Percentiles rank a stretch among this genome's conserved stretches.
Conservation (phyloP, 2,888 invertebrate genomes). For the Alitta virens region DNA sequence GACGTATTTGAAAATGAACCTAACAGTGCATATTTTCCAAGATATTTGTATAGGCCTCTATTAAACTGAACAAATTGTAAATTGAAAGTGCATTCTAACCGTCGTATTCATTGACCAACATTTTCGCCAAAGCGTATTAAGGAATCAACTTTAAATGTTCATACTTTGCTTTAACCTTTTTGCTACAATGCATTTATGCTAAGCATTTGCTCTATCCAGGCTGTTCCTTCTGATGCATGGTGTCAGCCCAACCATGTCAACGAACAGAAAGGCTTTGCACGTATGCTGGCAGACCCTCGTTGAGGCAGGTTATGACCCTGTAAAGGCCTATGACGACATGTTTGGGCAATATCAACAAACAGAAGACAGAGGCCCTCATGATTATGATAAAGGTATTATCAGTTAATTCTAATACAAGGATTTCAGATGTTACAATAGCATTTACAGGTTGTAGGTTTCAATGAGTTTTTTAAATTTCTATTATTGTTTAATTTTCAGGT, state of each 20-base stretch:
- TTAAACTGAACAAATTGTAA: too few relatives aligned
- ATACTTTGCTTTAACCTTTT: too few relatives aligned
- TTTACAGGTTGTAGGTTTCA: background rate
- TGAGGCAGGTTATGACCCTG: constrained; percentile 24
- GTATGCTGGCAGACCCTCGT: constrained; percentile 20
- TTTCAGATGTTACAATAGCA: background rate
- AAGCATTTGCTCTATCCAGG: constrained; percentile 1
- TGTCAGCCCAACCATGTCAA: background rate
- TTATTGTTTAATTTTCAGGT: too few relatives aligned
- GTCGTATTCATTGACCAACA: too few relatives aligned
- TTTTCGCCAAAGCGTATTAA: too few relatives aligned
- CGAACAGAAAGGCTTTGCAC: constrained; percentile 13
- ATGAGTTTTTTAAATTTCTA: background rate
- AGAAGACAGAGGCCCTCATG: background rate
- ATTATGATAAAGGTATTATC: background rate
- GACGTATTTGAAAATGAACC: too few relatives aligned
- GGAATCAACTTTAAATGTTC: too few relatives aligned
- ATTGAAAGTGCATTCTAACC: too few relatives aligned
- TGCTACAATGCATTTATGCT: too few relatives aligned
- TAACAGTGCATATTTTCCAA: too few relatives aligned
- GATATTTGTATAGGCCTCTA: too few relatives aligned
- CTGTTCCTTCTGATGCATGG: constrained; percentile 15
- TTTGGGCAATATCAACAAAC: constrained; percentile 17
- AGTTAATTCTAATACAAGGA: background rate
- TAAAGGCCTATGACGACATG: constrained; percentile 32